Evolutionary conservation across 2,888 invertebrate species (phyloP).

Genomic region (Philhelius pedissequus): DNA sequence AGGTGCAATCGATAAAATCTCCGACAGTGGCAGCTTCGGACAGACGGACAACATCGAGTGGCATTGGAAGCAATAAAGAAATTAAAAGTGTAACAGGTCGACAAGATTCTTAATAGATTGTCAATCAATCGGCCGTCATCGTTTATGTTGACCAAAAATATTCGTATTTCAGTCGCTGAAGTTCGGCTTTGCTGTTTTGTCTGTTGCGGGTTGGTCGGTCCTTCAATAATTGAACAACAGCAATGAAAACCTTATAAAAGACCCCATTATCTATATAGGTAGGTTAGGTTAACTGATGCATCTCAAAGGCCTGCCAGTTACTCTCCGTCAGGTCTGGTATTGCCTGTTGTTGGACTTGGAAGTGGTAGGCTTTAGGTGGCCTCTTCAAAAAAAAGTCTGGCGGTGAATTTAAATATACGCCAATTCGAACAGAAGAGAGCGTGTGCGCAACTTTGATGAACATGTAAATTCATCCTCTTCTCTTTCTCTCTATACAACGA

Average conservation of each 20-base stretch:
- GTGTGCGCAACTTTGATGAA: constrained; percentile 66
- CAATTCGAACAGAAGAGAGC: constrained; percentile 19
- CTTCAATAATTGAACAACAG: constrained; percentile 18
- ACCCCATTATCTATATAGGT: constrained; percentile 51
- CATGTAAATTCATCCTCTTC: constrained; percentile 59
- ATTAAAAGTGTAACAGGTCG: constrained; percentile 66
- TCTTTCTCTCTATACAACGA: not conserved
- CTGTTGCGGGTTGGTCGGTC: not conserved
- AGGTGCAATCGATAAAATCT: constrained; percentile 65
- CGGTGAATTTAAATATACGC: constrained; percentile 52
- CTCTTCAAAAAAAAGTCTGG: constrained; percentile 20
- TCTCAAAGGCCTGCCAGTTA: constrained; percentile 49
- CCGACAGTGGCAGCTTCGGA: not conserved
- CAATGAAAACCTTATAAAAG: constrained; percentile 41
- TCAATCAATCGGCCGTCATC: constrained; percentile 57
- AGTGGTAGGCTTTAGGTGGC: constrained; percentile 37
- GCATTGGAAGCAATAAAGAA: constrained; percentile 57
- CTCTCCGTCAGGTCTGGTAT: not conserved
- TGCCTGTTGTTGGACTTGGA: not conserved
- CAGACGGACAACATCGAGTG: not conserved
- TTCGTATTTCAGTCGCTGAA: constrained; percentile 13
- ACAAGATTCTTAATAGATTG: constrained; percentile 51
- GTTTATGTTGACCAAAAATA: constrained; percentile 50
- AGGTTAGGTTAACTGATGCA: constrained; percentile 62
- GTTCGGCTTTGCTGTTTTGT: constrained; percentile 18